These are phyloP conservation scores for Podarcis lilfordi DNA, from an alignment of 2,797 vertebrate species.

Conservation along the genomic window DNA sequence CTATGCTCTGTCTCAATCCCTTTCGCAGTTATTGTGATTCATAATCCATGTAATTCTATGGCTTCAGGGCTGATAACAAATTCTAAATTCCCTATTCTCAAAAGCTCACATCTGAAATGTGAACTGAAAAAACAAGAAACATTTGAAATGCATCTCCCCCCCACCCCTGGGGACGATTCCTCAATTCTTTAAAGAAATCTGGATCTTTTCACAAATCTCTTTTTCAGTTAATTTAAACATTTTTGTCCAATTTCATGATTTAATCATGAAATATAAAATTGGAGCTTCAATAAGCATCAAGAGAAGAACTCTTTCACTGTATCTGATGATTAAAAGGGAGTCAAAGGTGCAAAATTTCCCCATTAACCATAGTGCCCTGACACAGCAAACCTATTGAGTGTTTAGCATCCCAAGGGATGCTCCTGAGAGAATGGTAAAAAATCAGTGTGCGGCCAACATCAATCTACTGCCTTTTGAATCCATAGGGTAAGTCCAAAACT, in stretches of 20 bases:
- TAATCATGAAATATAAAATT: slow-evolving; percentile 79
- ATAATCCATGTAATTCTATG: background rate
- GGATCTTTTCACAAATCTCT: slow-evolving; percentile 74
- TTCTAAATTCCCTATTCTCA: background rate
- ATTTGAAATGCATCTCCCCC: slow-evolving; percentile 39
- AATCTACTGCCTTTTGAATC: too few species aligned
- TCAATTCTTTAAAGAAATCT: slow-evolving; percentile 70
- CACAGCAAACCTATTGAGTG: background rate
- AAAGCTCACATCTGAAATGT: background rate
- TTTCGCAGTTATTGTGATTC: background rate
- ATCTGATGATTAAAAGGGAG: slow-evolving; percentile 62
- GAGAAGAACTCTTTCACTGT: slow-evolving; percentile 69
- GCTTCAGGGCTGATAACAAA: background rate
- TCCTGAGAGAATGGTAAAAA: background rate
- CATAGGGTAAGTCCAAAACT: too few species aligned
- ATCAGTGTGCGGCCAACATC: background rate
- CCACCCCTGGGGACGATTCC: slow-evolving; percentile 62
- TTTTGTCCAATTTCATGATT: slow-evolving; percentile 75
- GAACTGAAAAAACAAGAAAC: background rate
- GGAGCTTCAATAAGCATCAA: slow-evolving; percentile 71
- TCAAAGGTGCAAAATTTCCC: slow-evolving; percentile 46
- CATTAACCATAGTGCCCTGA: slow-evolving; percentile 33
- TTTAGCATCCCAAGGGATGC: background rate
- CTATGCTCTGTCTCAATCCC: background rate
- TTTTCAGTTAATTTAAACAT: slow-evolving; percentile 78